Percentiles rank a stretch among this genome's conserved stretches.
Conservation (phyloP, 2,797 vertebrate species). For the Oreochromis grahami region DNA sequence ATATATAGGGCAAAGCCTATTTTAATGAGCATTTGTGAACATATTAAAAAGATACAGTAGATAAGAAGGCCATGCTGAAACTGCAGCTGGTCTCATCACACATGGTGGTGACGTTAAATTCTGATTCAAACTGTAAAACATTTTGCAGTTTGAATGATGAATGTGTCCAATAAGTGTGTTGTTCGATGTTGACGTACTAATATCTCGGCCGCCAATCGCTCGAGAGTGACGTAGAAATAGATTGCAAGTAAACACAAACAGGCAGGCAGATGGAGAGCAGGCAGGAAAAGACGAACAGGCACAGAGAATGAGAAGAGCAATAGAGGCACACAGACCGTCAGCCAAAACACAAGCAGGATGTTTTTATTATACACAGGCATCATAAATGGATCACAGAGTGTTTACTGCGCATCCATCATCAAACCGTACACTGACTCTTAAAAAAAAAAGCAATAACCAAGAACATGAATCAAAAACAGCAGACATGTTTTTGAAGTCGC, state of each 20-base stretch:
- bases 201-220: background rate
- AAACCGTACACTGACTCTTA: background rate
- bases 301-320: conserved; percentile 1
- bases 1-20: background rate
- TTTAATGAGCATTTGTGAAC: background rate
- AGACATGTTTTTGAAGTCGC: background rate
- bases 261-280: conserved; percentile 16
- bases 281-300: background rate
- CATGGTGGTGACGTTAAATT: background rate
- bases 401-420: background rate
- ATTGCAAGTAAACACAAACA: conserved; percentile 5
- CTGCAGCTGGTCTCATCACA: background rate
- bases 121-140: background rate
- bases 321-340: background rate
- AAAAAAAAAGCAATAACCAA: background rate
- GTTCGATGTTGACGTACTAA: background rate
- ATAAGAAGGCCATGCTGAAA: background rate
- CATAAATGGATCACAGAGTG: conserved; percentile 19
- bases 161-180: background rate
- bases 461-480: background rate
- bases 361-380: conserved; percentile 17
- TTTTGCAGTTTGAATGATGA: background rate
- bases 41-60: background rate
- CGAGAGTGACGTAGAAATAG: background rate
- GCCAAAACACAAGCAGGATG: conserved; percentile 5